phyloP scores from a whole-genome alignment of 2,797 vertebrate genomes.

The Melanotaenia nigrans region DNA sequence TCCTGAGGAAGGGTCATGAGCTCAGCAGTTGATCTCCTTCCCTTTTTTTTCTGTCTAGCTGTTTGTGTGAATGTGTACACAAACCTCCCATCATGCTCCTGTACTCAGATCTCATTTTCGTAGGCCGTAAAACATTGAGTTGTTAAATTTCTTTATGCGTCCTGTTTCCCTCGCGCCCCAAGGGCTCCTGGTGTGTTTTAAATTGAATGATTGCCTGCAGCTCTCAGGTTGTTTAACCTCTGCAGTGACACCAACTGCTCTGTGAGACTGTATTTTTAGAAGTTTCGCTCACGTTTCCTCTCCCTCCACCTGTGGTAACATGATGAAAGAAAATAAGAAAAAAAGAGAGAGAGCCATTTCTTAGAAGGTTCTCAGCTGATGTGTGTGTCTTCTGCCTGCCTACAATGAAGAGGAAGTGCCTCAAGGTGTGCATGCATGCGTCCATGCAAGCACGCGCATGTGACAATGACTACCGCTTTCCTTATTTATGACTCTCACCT shows the following conservation, averaged over 20 bases:
- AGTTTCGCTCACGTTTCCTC: slow-evolving; percentile 56
- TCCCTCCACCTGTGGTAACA: slow-evolving; percentile 65
- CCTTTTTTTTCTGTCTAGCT: slow-evolving; percentile 11
- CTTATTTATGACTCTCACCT: slow-evolving; percentile 84
- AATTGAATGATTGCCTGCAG: slow-evolving; percentile 87
- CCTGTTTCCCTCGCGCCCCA: slow-evolving; percentile 72
- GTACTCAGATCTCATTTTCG: slow-evolving; percentile 81
- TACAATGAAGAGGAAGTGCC: slow-evolving; percentile 45
- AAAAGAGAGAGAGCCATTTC: slow-evolving; percentile 47
- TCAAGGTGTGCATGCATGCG: slow-evolving; percentile 49
- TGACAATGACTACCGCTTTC: slow-evolving; percentile 72
- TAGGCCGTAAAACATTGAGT: slow-evolving; percentile 82
- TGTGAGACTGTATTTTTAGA: slow-evolving; percentile 82
- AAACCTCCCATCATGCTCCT: slow-evolving; percentile 37
- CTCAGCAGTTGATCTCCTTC: slow-evolving; percentile 49
- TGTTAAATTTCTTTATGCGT: slow-evolving; percentile 84
- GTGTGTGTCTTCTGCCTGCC: slow-evolving; percentile 3
- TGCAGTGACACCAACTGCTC: slow-evolving; percentile 72
- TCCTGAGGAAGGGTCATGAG: slow-evolving; percentile 48
- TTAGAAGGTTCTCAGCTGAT: slow-evolving; percentile 55
- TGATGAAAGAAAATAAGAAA: slow-evolving; percentile 4
- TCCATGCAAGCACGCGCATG: slow-evolving; percentile 41
- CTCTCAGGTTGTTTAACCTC: slow-evolving; percentile 84
- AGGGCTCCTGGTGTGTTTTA: slow-evolving; percentile 81
- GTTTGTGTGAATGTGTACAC: slow-evolving; percentile 40